Evolutionary conservation across 2,113 vertebrate genomes (phyloP), one percentile per base, ranked within the genome.

Genomic region (Tragelaphus strepsiceros): DNA sequence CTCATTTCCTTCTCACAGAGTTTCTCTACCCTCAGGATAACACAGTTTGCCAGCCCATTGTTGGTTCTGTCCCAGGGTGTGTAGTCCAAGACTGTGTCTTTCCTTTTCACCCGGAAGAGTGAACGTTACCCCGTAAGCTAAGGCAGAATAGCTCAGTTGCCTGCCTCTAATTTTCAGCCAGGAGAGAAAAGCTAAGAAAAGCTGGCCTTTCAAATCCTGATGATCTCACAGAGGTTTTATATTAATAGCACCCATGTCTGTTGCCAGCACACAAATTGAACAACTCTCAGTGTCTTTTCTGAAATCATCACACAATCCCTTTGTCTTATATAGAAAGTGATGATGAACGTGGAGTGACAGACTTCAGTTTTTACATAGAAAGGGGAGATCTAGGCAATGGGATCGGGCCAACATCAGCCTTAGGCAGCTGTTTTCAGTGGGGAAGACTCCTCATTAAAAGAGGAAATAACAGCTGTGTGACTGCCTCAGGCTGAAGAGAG

Each of bases 381-480:
- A 93, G 30, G 39, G 12, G 26, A 12, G 39, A 43, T 35, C 22
- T 24, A 51, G 64, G n/a, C 46, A 43, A 43, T 17, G n/a, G 54
- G 49, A 59, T 43, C 84, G 1, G 58, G 77, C 59, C 49, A 19
- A 22, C 67, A 80, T 86, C 71, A 89, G 74, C 80, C 35, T 43
- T 21, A 46, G 89, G 80, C 98, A 98, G 93, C 98, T 97, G 95
- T 96, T 97, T 95, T 77, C 54, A 43, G 26, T 58, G 59, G 80
- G 78, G 80, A 81, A 77, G 35, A 19, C 54, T 90, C 54, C 78
- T 90, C 71, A 54, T 96, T 94, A 93, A 80, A 82, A 78, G 32
- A 97, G 81, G 84, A 43, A 46, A 32, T 21, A 77, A 96, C 87
- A 90, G 91, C 97, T 96, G 80, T 86, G 83, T 78, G 82, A 46